Evolutionary conservation across 37 sponge, comb jelly and placozoan genomes (phyloP).

Genomic region (Ianthella basta): DNA sequence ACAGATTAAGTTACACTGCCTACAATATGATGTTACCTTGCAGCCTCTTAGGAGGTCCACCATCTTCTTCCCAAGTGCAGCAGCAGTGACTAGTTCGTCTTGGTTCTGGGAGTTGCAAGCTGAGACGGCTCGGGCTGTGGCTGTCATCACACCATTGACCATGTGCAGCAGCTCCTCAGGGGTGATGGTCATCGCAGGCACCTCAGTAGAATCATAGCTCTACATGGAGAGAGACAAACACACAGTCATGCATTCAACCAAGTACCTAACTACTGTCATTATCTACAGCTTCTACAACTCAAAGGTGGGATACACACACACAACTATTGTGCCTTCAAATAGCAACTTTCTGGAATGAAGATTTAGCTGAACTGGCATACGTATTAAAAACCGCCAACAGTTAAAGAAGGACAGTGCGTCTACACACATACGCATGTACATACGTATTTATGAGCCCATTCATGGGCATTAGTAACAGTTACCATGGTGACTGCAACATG

Average conservation of each 20-base stretch:
- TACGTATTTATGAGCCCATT: too few relatives aligned
- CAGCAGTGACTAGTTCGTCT: slow-evolving; percentile 53
- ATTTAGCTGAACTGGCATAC: background rate
- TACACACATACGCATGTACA: slow-evolving; percentile 13
- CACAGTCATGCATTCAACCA: too few relatives aligned
- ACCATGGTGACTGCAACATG: too few relatives aligned
- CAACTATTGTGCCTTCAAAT: too few relatives aligned
- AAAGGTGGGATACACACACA: too few relatives aligned
- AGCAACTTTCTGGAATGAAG: too few relatives aligned
- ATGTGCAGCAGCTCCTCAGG: slow-evolving; percentile 35
- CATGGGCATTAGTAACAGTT: too few relatives aligned
- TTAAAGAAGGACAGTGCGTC: background rate
- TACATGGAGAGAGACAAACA: background rate
- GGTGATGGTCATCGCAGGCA: background rate
- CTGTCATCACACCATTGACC: slow-evolving; percentile 27
- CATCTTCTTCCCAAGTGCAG: slow-evolving; percentile 49
- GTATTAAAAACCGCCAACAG: background rate
- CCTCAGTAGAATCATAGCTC: slow-evolving; percentile 12
- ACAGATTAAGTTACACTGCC: too few relatives aligned
- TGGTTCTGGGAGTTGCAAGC: slow-evolving; percentile 39
- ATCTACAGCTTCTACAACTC: too few relatives aligned
- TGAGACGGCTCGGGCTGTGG: slow-evolving; percentile 23
- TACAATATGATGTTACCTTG: slow-evolving; percentile 28
- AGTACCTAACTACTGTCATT: too few relatives aligned
- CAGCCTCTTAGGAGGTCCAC: slow-evolving; percentile 47